phyloP scores from a whole-genome alignment of 1,140 invertebrate species.

The Megathymus violae region DNA sequence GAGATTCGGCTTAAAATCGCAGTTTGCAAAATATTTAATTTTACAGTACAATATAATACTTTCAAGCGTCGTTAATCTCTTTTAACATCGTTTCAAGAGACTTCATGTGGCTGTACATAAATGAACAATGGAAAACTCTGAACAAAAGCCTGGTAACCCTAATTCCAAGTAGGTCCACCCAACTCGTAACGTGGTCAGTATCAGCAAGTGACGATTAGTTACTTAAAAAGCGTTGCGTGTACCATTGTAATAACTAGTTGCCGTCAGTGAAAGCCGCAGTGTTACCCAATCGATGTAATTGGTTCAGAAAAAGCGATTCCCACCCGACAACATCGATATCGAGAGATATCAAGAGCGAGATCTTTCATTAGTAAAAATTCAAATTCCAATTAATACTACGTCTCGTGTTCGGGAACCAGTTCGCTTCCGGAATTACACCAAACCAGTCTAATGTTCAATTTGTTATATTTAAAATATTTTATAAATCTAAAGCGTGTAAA shows the following conservation, averaged over 20 bases:
- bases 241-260: slow-evolving; percentile 68
- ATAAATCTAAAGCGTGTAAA: slow-evolving; percentile 43
- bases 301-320: slow-evolving; percentile 53
- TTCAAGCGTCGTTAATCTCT: too few species aligned
- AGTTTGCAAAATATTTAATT: too few species aligned
- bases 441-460: slow-evolving; percentile 63
- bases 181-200: slow-evolving; percentile 50
- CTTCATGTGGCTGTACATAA: too few species aligned
- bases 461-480: slow-evolving; percentile 53
- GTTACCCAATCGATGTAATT: slow-evolving; percentile 71
- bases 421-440: slow-evolving; percentile 77
- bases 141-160: too few species aligned
- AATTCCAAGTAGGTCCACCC: slow-evolving; percentile 13
- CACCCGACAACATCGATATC: slow-evolving; percentile 43
- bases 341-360: too few species aligned
- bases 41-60: too few species aligned
- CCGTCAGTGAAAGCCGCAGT: slow-evolving; percentile 68
- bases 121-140: too few species aligned
- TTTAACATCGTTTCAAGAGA: too few species aligned
- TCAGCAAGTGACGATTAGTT: slow-evolving; percentile 49
- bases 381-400: slow-evolving; percentile 71
- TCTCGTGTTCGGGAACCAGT: slow-evolving; percentile 65
- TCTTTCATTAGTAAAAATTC: slow-evolving; percentile 71
- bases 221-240: slow-evolving; percentile 73
- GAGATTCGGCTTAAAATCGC: too few species aligned